phyloP scores from a whole-genome alignment of 2,797 vertebrate genomes.

The Ispidina lecontei region DNA sequence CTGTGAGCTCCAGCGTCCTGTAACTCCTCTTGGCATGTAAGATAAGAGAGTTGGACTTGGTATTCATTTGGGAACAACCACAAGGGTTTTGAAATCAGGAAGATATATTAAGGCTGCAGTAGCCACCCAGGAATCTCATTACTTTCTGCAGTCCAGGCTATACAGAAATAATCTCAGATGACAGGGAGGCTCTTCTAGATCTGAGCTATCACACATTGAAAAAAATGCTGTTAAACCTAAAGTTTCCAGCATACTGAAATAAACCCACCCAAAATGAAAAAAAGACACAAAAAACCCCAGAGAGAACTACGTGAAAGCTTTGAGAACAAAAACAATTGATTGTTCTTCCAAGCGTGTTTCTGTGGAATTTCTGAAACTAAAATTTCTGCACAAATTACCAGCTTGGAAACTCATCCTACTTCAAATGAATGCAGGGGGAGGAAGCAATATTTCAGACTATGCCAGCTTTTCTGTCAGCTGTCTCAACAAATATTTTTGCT shows the following conservation, averaged over 20 bases:
- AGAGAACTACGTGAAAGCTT: neutral
- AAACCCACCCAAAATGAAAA: neutral
- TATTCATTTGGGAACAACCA: constrained; percentile 63
- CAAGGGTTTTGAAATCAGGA: constrained; percentile 34
- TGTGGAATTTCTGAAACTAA: constrained; percentile 15
- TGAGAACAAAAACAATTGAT: neutral
- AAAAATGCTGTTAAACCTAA: neutral
- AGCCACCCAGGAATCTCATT: constrained; percentile 37
- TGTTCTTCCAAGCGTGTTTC: constrained; percentile 4
- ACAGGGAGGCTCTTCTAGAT: neutral
- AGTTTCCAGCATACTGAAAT: neutral
- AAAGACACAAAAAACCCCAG: neutral
- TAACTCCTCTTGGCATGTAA: constrained; percentile 71
- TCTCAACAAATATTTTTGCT: constrained; percentile 9
- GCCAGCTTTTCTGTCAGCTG: neutral
- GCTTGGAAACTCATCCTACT: constrained; percentile 7
- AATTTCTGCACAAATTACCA: neutral
- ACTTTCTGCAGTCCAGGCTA: neutral
- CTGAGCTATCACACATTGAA: neutral
- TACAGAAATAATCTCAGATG: constrained; percentile 20
- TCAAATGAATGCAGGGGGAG: neutral
- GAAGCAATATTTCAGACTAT: neutral
- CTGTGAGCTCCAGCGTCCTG: constrained; percentile 81
- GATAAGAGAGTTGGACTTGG: constrained; percentile 36
- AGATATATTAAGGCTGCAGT: constrained; percentile 23